A percentile compares a stretch with the other conserved stretches of the same genome.
These are phyloP conservation scores for Pungitius pungitius DNA, from an alignment of 2,113 vertebrate genomes.

Conservation along the genomic window DNA sequence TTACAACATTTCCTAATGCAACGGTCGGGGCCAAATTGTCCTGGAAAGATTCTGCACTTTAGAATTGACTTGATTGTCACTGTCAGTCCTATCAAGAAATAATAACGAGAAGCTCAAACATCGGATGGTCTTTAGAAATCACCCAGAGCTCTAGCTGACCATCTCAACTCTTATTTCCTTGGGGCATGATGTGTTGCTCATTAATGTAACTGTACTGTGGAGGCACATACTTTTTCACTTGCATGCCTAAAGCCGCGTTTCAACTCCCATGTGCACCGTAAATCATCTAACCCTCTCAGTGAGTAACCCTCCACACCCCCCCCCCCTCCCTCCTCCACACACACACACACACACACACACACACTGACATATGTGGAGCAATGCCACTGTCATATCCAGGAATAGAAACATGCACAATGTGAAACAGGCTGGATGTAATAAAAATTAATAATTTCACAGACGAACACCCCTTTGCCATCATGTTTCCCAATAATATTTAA, in stretches of 20 bases:
- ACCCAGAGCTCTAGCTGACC: background rate
- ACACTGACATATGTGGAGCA: constrained; percentile 61
- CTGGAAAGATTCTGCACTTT: background rate
- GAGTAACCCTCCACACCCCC: constrained; percentile 29
- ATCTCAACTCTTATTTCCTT: background rate
- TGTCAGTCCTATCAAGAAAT: background rate
- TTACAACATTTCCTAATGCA: background rate
- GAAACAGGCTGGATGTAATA: constrained; percentile 69
- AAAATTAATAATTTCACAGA: constrained; percentile 63
- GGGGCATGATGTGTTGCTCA: constrained; percentile 20
- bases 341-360: background rate
- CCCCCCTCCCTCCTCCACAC: too few relatives aligned
- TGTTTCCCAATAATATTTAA: constrained; percentile 12
- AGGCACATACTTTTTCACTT: constrained; percentile 15
- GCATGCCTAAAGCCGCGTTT: constrained; percentile 35
- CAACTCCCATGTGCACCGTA: constrained; percentile 34
- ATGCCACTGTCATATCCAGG: constrained; percentile 66
- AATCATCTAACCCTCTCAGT: constrained; percentile 43
- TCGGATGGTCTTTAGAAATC: constrained; percentile 12
- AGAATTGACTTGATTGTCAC: background rate
- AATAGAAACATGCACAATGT: constrained; percentile 70
- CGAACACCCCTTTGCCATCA: constrained; percentile 40
- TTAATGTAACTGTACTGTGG: constrained; percentile 24
- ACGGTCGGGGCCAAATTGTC: background rate
- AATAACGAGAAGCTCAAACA: background rate